Percentiles rank a stretch among this genome's conserved stretches.
These are phyloP conservation scores for Hedya salicella DNA, from an alignment of 2,888 invertebrate genomes.

Conservation along the genomic window DNA sequence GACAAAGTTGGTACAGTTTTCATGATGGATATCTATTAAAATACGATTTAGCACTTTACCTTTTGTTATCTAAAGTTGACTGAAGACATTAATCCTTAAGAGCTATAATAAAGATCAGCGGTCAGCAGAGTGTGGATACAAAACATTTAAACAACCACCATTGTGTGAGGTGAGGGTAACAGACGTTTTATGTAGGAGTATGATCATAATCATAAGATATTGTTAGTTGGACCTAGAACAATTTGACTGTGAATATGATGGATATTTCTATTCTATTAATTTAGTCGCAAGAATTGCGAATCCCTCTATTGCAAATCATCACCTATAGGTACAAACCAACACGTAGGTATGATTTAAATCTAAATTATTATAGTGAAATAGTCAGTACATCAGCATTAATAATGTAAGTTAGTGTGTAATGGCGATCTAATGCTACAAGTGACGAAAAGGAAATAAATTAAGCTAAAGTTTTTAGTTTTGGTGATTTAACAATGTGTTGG, in stretches of 20 bases:
- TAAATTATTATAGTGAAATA: neutral
- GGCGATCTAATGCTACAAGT: neutral
- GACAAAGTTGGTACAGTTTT: neutral
- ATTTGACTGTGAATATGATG: no score
- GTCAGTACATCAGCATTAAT: no score
- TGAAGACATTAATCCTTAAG: neutral
- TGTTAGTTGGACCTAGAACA: no score
- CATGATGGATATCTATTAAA: neutral
- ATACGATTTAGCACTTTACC: neutral
- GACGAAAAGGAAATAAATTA: conserved; percentile 19
- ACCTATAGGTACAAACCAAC: conserved; percentile 8
- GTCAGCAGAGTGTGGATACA: no score
- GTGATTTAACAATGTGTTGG: conserved; percentile 69
- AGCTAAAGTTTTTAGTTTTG: conserved; percentile 43
- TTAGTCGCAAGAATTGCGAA: no score
- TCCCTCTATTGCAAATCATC: neutral
- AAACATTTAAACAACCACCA: no score
- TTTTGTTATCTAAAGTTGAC: neutral
- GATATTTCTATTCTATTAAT: no score
- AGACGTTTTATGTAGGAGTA: no score
- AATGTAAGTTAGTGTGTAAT: neutral
- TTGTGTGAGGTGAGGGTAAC: no score
- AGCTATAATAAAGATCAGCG: no score
- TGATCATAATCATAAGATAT: no score
- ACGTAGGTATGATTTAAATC: no score